Evolutionary conservation across 2,888 invertebrate species (phyloP).

Genomic region (Trissolcus brochymenae): DNA sequence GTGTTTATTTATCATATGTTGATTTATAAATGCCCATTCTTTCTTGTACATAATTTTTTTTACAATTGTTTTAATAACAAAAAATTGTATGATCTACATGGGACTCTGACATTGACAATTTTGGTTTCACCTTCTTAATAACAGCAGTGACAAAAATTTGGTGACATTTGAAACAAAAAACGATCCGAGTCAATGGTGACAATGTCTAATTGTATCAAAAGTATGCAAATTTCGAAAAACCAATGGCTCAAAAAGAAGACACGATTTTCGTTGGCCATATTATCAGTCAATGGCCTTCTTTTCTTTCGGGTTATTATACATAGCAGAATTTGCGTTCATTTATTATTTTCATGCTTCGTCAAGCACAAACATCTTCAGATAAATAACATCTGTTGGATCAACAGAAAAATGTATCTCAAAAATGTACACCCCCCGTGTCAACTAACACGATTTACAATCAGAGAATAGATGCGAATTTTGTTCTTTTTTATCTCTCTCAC

Average conservation of each 20-base stretch:
- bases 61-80: not conserved
- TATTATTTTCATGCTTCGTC: too few species aligned
- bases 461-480: not conserved
- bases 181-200: constrained; percentile 9
- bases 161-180: not conserved
- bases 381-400: constrained; percentile 31
- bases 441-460: too few species aligned
- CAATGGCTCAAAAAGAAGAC: constrained; percentile 29
- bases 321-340: not conserved
- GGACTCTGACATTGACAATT: constrained; percentile 2
- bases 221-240: constrained; percentile 32
- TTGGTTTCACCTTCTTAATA: not conserved
- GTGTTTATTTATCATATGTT: not conserved
- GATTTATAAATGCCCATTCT: constrained; percentile 13
- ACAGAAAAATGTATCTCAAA: constrained; percentile 42
- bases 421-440: constrained; percentile 20
- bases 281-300: not conserved
- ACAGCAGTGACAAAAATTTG: not conserved
- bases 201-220: constrained; percentile 42
- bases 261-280: constrained; percentile 35
- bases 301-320: constrained; percentile 1
- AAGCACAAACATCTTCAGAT: constrained; percentile 20
- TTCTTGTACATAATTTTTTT: not conserved
- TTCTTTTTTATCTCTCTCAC: not conserved
- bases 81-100: not conserved